Base-by-base conservation (phyloP, 1,140 invertebrate species). In the Andricus grossulariae region DNA sequence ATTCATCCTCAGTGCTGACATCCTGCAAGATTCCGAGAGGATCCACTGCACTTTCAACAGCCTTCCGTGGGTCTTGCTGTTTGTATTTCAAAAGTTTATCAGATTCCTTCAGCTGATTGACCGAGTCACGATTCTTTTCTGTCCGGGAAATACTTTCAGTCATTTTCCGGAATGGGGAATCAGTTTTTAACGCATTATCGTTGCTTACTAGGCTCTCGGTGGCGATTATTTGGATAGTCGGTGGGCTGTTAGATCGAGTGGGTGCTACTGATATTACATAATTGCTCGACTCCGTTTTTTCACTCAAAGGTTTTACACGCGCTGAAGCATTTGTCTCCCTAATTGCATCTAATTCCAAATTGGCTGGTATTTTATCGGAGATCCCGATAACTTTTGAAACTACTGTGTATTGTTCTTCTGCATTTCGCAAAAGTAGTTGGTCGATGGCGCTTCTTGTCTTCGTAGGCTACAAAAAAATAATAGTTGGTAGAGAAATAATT, bases 401-500 rank as follows among this genome's bases (percentile, higher is more conserved):
- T 16, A 39, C 3, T 66, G 60, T n/a, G 25, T 80, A 85, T 45
- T 77, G 55, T 21, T 80, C 80, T 8, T 90, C 88, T 0, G 90
- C 71, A 51, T 87, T 88, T 73, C 79, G 79, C 16, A 90, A 19
- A 15, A 88, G 19, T 2, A 92, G 76, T 50, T 91, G 90, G 10
- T 88, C 83, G 21, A 90, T 82, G 8, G 88, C 83, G 32, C 89
- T 87, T 52, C 82, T 80, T 7, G 82, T 77, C 32, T 80, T 83
- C 8, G 76, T 49, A n/a, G 82, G 60, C 88, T 90, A 52, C 60
- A 85, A 82, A 74, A 49, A n/a, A 73, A 79, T 45, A 45, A 7
- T 45, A 8, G 7, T 39, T 45, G 45, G 6, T 5, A 50, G 32
- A 51, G 50, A 74, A 57, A 78, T 45, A 32, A 19, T 70, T 10